A percentile compares a stretch with the other conserved stretches of the same genome.
These are phyloP conservation scores for Capreolus pygargus DNA, from an alignment of 2,113 vertebrate genomes.

Conservation along the genomic window DNA sequence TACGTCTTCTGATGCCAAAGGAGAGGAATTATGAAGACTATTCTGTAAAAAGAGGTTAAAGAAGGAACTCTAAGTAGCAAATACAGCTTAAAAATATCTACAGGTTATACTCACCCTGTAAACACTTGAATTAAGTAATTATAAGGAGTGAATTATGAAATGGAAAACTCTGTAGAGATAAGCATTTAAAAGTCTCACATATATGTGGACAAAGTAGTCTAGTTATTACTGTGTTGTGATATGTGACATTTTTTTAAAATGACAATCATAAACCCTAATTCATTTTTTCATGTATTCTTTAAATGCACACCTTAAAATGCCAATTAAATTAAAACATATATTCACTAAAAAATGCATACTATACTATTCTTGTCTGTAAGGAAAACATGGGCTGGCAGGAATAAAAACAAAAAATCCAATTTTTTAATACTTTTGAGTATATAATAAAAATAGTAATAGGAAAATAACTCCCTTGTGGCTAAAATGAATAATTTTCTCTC, in stretches of 20 bases:
- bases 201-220: not conserved
- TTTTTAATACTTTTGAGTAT: not conserved
- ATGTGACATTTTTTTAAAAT: not conserved
- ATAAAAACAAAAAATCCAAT: not conserved
- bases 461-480: not conserved
- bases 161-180: not conserved
- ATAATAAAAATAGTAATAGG: not conserved
- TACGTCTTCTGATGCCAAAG: not conserved
- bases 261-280: not conserved
- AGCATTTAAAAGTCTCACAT: not conserved
- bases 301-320: not conserved
- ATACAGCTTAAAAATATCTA: not conserved
- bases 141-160: not conserved
- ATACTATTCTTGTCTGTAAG: not conserved
- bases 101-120: not conserved
- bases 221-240: not conserved
- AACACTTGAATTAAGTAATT: not conserved
- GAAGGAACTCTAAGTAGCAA: not conserved
- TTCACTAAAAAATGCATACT: not conserved
- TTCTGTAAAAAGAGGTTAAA: not conserved
- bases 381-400: not conserved
- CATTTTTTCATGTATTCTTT: not conserved
- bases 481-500: not conserved
- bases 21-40: not conserved
- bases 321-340: not conserved